A percentile compares a stretch with the other conserved stretches of the same genome.
Conservation (phyloP, 2,888 invertebrate genomes). For the Mesorhabditis belari region DNA sequence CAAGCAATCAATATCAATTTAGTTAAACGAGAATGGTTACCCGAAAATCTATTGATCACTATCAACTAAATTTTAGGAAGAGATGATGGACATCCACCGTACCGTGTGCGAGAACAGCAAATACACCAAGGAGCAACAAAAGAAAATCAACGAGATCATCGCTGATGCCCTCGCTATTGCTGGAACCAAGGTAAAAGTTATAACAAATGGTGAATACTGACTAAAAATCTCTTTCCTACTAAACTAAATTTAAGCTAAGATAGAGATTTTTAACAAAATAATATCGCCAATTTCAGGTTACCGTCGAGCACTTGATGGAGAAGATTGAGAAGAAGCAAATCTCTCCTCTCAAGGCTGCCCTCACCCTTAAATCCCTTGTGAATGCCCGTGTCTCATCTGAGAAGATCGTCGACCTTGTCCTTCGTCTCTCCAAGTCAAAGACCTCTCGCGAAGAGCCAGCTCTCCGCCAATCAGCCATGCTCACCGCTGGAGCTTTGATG, state of each 20-base stretch:
- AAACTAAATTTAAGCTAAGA: no score
- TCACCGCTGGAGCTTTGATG: slow-evolving; percentile 35
- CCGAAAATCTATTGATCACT: no score
- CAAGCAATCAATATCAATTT: no score
- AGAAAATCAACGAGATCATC: slow-evolving; percentile 33
- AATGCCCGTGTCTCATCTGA: slow-evolving; percentile 29
- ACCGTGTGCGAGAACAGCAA: slow-evolving; percentile 12
- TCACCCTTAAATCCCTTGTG: slow-evolving; percentile 30
- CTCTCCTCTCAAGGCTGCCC: slow-evolving; percentile 24
- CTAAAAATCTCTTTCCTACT: no score
- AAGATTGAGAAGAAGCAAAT: slow-evolving; percentile 30
- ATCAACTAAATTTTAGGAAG: no score
- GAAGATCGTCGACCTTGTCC: slow-evolving; percentile 19
- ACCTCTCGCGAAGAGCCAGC: slow-evolving; percentile 11
- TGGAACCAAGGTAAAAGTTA: slow-evolving; percentile 21
- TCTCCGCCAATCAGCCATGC: slow-evolving; percentile 36
- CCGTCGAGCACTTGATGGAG: slow-evolving; percentile 30
- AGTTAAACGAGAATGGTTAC: slow-evolving; percentile 25
- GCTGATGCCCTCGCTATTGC: slow-evolving; percentile 35
- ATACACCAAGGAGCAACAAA: background rate
- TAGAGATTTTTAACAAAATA: slow-evolving; percentile 1
- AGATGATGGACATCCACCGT: slow-evolving; percentile 15
- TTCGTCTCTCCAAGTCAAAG: slow-evolving; percentile 23
- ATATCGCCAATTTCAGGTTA: slow-evolving; percentile 12
- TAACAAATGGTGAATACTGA: no score